Evolutionary conservation across 1,140 invertebrate genomes (phyloP).

Genomic region (Drosophila arizonae): DNA sequence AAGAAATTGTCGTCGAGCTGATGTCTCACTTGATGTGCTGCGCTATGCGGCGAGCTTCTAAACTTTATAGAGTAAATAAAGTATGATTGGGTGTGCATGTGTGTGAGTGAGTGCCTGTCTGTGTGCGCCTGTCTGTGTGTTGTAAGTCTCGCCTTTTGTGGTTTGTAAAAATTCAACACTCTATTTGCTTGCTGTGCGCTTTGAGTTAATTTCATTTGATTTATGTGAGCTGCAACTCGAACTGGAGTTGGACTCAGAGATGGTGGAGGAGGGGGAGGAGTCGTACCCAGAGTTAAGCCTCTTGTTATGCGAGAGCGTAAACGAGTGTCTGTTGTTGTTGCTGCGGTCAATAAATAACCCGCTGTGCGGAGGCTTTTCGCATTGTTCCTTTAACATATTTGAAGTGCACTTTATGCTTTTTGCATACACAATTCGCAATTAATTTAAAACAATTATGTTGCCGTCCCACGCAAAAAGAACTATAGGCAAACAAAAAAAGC

Average conservation of each 20-base stretch:
- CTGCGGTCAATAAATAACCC: conserved; percentile 74
- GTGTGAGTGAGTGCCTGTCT: conserved; percentile 13
- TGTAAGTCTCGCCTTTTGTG: conserved; percentile 39
- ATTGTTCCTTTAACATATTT: conserved; percentile 72
- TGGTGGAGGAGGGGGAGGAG: neutral
- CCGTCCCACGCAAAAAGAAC: conserved; percentile 39
- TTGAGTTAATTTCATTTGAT: conserved; percentile 76
- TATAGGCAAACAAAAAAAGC: conserved; percentile 30
- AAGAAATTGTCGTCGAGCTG: conserved; percentile 66
- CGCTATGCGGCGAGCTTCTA: conserved; percentile 17
- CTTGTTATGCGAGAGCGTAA: conserved; percentile 27
- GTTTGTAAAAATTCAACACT: conserved; percentile 68
- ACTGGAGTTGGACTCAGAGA: neutral
- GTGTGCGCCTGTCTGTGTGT: conserved; percentile 6
- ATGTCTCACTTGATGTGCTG: conserved; percentile 26
- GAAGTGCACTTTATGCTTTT: conserved; percentile 75
- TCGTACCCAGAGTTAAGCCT: conserved; percentile 33
- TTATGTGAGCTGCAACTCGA: conserved; percentile 54
- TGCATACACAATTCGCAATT: conserved; percentile 73
- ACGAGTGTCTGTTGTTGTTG: conserved; percentile 42
- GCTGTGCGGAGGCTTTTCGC: conserved; percentile 61
- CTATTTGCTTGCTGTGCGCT: conserved; percentile 49
- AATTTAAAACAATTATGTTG: conserved; percentile 78
- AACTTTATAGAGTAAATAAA: conserved; percentile 70
- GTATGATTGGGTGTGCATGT: conserved; percentile 65